Evolutionary conservation across 2,797 vertebrate genomes (phyloP).

Genomic region (Distichodus sexfasciatus): DNA sequence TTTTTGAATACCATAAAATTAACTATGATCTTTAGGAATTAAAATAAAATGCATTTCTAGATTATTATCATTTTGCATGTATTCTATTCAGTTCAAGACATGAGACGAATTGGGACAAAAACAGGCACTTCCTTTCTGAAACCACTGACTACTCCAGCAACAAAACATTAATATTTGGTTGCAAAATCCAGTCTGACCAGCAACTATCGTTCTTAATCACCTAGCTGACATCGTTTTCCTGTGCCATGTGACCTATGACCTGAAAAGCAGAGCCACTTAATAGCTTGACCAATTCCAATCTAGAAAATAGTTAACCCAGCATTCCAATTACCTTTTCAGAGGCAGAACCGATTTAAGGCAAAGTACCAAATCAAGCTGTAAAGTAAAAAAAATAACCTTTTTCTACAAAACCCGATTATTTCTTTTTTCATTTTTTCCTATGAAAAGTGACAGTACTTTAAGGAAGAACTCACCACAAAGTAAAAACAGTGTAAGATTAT

Average conservation of each 20-base stretch:
- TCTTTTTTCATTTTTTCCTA: too few relatives aligned
- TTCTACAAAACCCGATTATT: too few relatives aligned
- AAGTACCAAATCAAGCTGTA: too few relatives aligned
- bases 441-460: too few relatives aligned
- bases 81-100: neutral
- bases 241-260: conserved; percentile 16
- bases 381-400: too few relatives aligned
- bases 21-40: neutral
- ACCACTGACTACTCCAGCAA: neutral
- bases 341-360: neutral
- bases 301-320: neutral
- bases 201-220: neutral
- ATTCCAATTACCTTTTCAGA: neutral
- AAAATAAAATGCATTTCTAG: too few relatives aligned
- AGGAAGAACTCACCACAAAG: neutral
- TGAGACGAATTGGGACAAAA: neutral
- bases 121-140: neutral
- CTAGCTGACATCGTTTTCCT: conserved; percentile 10
- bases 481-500: neutral
- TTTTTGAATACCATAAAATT: too few relatives aligned
- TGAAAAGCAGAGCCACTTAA: conserved; percentile 24
- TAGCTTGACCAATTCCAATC: conserved; percentile 15
- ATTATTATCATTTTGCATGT: too few relatives aligned
- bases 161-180: neutral
- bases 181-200: neutral